phyloP scores from a whole-genome alignment of 2,113 vertebrate species.

The Glaucidium brasilianum region DNA sequence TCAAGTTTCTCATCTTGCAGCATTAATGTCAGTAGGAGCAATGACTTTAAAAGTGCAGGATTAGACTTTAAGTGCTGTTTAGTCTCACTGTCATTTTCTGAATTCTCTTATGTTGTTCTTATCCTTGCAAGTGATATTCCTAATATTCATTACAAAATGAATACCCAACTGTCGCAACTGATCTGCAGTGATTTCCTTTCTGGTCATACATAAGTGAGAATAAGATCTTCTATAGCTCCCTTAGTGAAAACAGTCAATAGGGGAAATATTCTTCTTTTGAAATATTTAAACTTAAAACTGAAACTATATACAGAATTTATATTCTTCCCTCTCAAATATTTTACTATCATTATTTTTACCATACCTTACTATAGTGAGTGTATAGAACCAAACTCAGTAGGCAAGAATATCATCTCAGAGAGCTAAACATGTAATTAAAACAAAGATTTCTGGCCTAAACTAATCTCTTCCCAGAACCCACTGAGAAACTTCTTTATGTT shows the following conservation, averaged over 20 bases:
- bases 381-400: background rate
- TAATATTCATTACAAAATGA: background rate
- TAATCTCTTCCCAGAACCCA: background rate
- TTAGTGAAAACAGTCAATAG: background rate
- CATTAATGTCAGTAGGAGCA: background rate
- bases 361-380: background rate
- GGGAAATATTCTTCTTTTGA: background rate
- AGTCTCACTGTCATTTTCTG: background rate
- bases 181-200: background rate
- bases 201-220: background rate
- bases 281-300: background rate
- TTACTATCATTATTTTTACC: background rate
- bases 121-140: background rate
- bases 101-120: background rate
- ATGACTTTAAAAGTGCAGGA: background rate
- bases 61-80: constrained; percentile 19
- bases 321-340: background rate
- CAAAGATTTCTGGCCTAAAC: background rate
- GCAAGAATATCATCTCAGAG: background rate
- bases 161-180: background rate
- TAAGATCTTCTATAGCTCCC: background rate
- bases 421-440: background rate
- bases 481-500: background rate
- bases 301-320: background rate
- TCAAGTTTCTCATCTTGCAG: background rate